Evolutionary conservation across 2,797 vertebrate species (phyloP), one percentile per base, ranked within the genome.

Genomic region (Chromobotia macracanthus): DNA sequence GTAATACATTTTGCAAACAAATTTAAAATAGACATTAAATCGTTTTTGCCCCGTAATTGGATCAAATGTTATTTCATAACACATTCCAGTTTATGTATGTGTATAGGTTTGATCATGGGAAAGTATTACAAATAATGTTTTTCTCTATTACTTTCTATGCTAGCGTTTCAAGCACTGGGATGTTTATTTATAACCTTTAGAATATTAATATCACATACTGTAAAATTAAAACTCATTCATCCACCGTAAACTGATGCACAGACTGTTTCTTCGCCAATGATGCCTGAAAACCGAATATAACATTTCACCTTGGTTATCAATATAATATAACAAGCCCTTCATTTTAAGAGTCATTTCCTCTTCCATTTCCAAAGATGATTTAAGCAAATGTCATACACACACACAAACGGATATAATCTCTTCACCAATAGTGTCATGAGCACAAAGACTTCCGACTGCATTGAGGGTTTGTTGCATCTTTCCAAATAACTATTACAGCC

Each of bases 221-320:
- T 65, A 41, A 28, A 67, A 67, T 15, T 25, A 12, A 18, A 38
- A 66, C 31, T 31, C 31, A 31, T 31, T 31, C 31, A 21, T 75
- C 28, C 65, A 9, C 15, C 46, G 72, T 46, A 75, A 64, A 75
- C 11, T 25, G 73, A 65, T 65, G 61, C 48, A 65, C n/a, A 55
- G n/a, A 51, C 15, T 25, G 65, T 66, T 66, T 55, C 73, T 75
- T 31, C 1, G 5, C 0, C 0, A 1, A 41, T 75, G 13, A 21
- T 64, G 19, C 31, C 28, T 41, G 63, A 5, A 13, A 19, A 66
- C 48, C 7, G 21, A 55, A 66, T 12, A 41, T 50, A 75, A 38
- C 13, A 53, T 75, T 65, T 53, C 38, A 6, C 6, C 28, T 51
- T 3, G 50, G 28, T 65, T 51, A 8, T 53, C 46, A 64, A 75